A percentile compares a stretch with the other conserved stretches of the same genome.
Evolutionary conservation across 2,888 invertebrate genomes (phyloP).

Genomic region (Antheraea yamamai): DNA sequence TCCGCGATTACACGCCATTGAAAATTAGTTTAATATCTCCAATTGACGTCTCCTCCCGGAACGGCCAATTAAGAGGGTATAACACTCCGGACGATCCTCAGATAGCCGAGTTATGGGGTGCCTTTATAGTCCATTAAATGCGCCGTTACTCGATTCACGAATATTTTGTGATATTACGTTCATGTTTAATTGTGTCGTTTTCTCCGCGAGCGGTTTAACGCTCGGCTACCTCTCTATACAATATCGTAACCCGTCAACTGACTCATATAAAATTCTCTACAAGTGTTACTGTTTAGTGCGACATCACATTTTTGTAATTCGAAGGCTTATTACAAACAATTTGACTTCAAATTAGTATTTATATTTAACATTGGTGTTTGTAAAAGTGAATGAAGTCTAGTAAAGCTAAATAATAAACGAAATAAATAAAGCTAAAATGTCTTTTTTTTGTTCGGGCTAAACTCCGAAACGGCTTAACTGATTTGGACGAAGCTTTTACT

Average conservation of each 20-base stretch:
- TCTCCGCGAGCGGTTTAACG: slow-evolving; percentile 8
- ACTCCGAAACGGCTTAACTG: no score
- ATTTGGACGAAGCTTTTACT: no score
- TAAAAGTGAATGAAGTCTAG: no score
- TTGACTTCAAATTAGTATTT: no score
- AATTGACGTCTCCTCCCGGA: slow-evolving; percentile 79
- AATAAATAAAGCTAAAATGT: no score
- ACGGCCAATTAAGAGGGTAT: slow-evolving; percentile 77
- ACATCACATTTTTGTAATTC: background rate
- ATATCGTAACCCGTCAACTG: background rate
- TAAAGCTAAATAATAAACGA: no score
- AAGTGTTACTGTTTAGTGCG: background rate
- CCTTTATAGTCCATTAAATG: slow-evolving; percentile 75
- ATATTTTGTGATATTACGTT: slow-evolving; percentile 27
- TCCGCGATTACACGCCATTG: slow-evolving; percentile 75
- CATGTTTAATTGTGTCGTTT: slow-evolving; percentile 16
- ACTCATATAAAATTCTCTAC: background rate
- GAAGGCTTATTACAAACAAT: no score
- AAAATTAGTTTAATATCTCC: slow-evolving; percentile 82
- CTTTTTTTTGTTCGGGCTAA: no score
- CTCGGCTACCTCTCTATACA: slow-evolving; percentile 19
- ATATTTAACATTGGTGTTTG: no score
- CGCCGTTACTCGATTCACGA: slow-evolving; percentile 14
- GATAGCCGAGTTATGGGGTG: slow-evolving; percentile 80
- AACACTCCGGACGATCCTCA: slow-evolving; percentile 74